Conservation (phyloP, 1,140 invertebrate genomes). For the Leptinotarsa defecta region DNA sequence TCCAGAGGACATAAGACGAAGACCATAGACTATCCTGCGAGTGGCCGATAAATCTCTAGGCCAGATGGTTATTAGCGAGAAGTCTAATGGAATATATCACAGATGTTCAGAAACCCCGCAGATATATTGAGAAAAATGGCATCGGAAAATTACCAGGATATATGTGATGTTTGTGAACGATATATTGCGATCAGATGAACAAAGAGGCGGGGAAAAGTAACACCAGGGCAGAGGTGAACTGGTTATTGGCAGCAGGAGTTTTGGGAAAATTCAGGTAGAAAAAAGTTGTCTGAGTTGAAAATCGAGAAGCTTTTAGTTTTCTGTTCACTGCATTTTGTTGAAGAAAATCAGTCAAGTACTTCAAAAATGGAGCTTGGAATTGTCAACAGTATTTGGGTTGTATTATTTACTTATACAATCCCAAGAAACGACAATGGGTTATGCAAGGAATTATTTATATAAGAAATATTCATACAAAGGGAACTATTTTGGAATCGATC, state of each 20-base stretch:
- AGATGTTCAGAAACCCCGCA: conserved; percentile 48
- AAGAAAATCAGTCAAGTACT: no score
- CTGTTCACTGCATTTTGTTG: no score
- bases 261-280: no score
- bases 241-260: neutral
- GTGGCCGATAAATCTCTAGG: conserved; percentile 42
- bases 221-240: neutral
- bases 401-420: no score
- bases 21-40: conserved; percentile 3
- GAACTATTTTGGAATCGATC: no score
- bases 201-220: conserved; percentile 28
- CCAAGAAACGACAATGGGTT: no score
- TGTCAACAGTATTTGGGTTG: no score
- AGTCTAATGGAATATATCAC: conserved; percentile 53
- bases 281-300: no score
- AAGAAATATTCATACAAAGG: no score
- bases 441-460: no score
- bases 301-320: no score
- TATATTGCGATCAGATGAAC: conserved; percentile 51
- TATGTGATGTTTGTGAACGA: conserved; percentile 48
- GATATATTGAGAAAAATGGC: conserved; percentile 55
- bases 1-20: conserved; percentile 10
- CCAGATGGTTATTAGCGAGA: conserved; percentile 50
- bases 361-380: no score
- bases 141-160: conserved; percentile 52